Evolutionary conservation across 2,797 vertebrate species (phyloP).

Genomic region (Megaceryle alcyon): DNA sequence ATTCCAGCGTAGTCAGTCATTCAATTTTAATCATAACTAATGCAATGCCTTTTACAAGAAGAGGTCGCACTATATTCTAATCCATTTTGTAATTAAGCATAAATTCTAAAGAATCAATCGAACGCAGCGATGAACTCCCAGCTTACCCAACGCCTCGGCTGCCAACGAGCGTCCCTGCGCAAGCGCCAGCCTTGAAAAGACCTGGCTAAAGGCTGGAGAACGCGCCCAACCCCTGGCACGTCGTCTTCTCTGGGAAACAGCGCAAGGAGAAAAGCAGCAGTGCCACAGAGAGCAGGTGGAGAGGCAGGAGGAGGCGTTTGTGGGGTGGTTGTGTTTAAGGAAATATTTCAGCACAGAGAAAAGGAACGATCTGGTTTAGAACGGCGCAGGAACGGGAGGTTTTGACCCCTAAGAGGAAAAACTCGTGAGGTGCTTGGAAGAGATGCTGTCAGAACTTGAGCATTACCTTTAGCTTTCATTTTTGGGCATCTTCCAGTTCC

Average conservation of each 20-base stretch:
- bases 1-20: constrained; percentile 26
- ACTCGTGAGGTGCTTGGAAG: background rate
- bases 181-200: background rate
- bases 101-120: constrained; percentile 48
- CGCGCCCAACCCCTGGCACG: background rate
- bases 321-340: background rate
- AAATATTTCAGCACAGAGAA: background rate
- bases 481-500: constrained; percentile 28
- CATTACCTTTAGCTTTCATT: background rate
- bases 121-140: background rate
- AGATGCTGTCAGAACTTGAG: background rate
- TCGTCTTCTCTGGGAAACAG: background rate
- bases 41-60: constrained; percentile 58
- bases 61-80: constrained; percentile 18
- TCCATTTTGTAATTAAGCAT: constrained; percentile 50
- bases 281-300: background rate
- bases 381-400: background rate
- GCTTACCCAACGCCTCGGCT: background rate
- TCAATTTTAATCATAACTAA: constrained; percentile 51
- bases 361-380: background rate
- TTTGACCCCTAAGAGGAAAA: background rate
- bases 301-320: background rate
- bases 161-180: background rate
- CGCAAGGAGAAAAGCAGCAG: background rate
- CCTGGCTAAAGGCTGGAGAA: background rate